Percentiles rank a stretch among this genome's conserved stretches.
phyloP scores from a whole-genome alignment of 1,140 invertebrate species.

The Monomorium pharaonis region DNA sequence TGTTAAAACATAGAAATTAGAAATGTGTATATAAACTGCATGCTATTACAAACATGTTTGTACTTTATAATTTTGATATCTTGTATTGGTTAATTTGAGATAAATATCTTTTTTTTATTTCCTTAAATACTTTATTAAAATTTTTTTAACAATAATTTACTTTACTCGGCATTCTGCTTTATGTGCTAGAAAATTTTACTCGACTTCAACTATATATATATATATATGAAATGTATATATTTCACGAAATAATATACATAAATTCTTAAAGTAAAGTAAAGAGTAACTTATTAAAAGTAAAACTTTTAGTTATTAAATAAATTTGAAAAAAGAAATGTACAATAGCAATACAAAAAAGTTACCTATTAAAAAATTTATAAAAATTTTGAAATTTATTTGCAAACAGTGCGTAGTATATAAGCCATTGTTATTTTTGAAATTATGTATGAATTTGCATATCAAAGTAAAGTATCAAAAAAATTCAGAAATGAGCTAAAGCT shows the following conservation, averaged over 20 bases:
- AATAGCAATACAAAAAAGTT: background rate
- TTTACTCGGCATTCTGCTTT: background rate
- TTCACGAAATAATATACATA: background rate
- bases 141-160: background rate
- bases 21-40: background rate
- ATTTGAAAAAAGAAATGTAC: background rate
- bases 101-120: background rate
- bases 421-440: background rate
- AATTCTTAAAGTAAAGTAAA: background rate
- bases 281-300: background rate
- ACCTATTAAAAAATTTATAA: background rate
- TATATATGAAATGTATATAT: too few relatives aligned
- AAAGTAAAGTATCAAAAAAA: conserved; percentile 23
- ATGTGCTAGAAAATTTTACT: background rate
- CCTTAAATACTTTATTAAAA: background rate
- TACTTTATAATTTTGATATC: background rate
- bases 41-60: background rate
- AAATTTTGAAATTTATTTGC: background rate
- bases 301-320: background rate
- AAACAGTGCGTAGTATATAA: conserved; percentile 18
- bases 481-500: background rate
- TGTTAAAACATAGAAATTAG: background rate
- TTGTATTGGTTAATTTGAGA: background rate
- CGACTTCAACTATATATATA: background rate
- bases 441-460: conserved; percentile 4